Evolutionary conservation across 2,113 vertebrate species (phyloP).

Genomic region (Empidonax traillii): DNA sequence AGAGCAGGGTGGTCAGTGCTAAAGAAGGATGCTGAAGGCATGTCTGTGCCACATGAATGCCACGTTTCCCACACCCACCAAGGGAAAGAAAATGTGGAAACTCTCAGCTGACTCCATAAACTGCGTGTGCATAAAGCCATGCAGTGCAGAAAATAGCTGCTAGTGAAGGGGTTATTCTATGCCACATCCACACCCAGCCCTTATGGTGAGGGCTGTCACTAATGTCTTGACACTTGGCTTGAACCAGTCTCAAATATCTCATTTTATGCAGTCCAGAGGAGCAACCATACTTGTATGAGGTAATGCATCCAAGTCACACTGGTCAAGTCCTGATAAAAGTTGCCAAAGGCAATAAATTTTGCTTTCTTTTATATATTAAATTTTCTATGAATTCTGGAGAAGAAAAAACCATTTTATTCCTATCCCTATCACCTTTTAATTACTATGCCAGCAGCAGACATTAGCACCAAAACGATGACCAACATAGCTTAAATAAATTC

Average conservation of each 20-base stretch:
- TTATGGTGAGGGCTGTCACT: fast-evolving
- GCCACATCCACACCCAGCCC: neutral
- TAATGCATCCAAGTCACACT: neutral
- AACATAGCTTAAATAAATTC: neutral
- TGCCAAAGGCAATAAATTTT: neutral
- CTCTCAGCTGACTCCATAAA: neutral
- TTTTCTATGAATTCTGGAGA: neutral
- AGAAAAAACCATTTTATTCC: neutral
- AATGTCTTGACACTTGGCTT: neutral
- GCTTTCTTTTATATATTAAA: neutral
- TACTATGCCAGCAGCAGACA: neutral
- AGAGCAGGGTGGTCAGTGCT: neutral
- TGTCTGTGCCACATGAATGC: fast-evolving
- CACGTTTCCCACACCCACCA: neutral
- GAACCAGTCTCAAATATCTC: neutral
- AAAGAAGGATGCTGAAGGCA: neutral
- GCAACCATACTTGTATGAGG: neutral
- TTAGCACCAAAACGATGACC: neutral
- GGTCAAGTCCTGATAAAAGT: neutral
- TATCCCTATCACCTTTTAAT: neutral
- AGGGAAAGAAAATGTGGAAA: neutral
- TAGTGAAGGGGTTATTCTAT: neutral
- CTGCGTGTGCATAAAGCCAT: neutral
- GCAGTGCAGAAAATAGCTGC: neutral
- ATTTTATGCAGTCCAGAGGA: neutral